These are phyloP conservation scores for Ellobium chinense DNA, from an alignment of 2,888 invertebrate species.

Conservation along the genomic window DNA sequence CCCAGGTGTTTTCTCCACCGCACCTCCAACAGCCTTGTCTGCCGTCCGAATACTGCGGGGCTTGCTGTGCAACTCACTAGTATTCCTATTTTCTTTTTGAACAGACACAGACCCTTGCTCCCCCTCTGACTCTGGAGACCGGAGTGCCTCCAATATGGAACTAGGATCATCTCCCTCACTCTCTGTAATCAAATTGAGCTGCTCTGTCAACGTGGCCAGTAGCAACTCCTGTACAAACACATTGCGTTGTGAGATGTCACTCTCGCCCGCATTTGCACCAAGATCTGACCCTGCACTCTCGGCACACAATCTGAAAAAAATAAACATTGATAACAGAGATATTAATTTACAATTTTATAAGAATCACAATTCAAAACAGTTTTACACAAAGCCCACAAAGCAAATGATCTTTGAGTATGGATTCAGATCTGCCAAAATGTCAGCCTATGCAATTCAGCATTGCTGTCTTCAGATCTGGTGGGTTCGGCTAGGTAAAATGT, in stretches of 20 bases:
- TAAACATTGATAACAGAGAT: no score
- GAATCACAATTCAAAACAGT: no score
- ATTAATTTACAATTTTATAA: no score
- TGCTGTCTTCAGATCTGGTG: no score
- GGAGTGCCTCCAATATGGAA: slow-evolving; percentile 53
- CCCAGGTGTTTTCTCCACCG: slow-evolving; percentile 37
- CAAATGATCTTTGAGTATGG: no score
- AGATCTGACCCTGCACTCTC: slow-evolving; percentile 34
- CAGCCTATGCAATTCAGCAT: no score
- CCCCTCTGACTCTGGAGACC: slow-evolving; percentile 52
- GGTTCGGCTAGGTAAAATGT: no score
- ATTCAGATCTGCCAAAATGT: no score
- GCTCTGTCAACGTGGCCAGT: slow-evolving; percentile 82
- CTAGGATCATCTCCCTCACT: slow-evolving; percentile 56
- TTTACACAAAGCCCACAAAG: no score
- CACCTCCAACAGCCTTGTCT: slow-evolving; percentile 34
- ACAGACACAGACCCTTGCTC: slow-evolving; percentile 39
- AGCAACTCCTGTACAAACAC: slow-evolving; percentile 87
- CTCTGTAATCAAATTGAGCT: slow-evolving; percentile 60
- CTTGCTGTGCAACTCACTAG: slow-evolving; percentile 40
- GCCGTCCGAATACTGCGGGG: slow-evolving; percentile 7
- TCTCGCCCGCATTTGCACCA: slow-evolving; percentile 31
- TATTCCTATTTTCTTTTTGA: slow-evolving; percentile 40
- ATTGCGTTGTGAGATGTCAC: slow-evolving; percentile 82
- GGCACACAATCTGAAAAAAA: slow-evolving; percentile 40